phyloP scores from a whole-genome alignment of 2,113 vertebrate genomes.

The Sebastes fasciatus region DNA sequence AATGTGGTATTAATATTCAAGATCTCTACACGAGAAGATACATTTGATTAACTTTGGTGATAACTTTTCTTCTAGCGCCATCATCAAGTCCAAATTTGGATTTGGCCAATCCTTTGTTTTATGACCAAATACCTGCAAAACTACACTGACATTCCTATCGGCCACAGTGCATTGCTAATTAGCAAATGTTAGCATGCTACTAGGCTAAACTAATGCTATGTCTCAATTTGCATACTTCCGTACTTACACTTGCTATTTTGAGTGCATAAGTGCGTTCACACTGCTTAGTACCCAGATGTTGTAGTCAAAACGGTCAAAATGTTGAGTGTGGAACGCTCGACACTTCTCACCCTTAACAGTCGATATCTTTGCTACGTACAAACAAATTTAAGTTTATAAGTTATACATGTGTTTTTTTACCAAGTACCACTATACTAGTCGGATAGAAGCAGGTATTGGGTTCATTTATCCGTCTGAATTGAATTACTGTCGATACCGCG shows the following conservation, averaged over 20 bases:
- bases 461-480: background rate
- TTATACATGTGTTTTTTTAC: background rate
- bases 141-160: background rate
- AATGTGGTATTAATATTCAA: background rate
- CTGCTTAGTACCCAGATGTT: too few relatives aligned
- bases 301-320: too few relatives aligned
- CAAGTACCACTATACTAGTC: background rate
- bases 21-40: background rate
- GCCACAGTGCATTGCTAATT: background rate
- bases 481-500: background rate
- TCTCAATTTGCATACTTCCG: too few relatives aligned
- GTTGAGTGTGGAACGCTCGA: too few relatives aligned
- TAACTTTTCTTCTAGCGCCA: background rate
- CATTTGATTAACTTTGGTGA: background rate
- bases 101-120: background rate
- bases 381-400: background rate
- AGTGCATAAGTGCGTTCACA: too few relatives aligned
- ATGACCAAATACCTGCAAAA: background rate
- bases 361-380: too few relatives aligned
- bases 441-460: background rate
- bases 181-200: background rate
- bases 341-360: too few relatives aligned
- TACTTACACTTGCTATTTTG: too few relatives aligned
- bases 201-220: background rate
- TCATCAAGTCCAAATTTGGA: background rate